These are phyloP conservation scores for Lamellibrachia luymesi DNA, from an alignment of 1,140 invertebrate genomes.

Conservation along the genomic window DNA sequence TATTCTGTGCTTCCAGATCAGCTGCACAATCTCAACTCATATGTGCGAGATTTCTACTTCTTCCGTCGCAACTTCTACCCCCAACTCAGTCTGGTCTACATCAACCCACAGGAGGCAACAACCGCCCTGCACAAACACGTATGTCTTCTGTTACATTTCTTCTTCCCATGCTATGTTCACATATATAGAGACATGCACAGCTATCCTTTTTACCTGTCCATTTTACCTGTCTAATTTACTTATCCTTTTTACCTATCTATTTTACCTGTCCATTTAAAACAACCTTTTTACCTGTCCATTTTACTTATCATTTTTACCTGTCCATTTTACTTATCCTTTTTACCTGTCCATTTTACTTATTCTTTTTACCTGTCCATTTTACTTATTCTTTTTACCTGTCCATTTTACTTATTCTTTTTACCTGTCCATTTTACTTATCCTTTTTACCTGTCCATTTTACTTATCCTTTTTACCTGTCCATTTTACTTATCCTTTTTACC, in stretches of 20 bases:
- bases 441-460: background rate
- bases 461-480: background rate
- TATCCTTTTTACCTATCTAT: background rate
- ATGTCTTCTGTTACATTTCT: background rate
- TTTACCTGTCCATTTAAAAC: no score
- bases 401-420: no score
- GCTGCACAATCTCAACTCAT: slow-evolving; percentile 90
- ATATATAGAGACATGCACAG: no score
- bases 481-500: background rate
- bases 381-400: no score
- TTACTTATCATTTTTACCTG: background rate
- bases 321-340: no score
- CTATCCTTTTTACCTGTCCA: background rate
- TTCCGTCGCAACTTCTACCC: slow-evolving; percentile 98
- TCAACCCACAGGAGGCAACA: slow-evolving; percentile 88
- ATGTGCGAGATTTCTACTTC: slow-evolving; percentile 97
- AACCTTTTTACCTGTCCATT: no score
- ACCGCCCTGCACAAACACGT: slow-evolving; percentile 84
- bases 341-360: no score
- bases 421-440: no score
- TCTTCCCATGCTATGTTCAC: background rate
- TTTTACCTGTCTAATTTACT: background rate
- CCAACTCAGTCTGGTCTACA: slow-evolving; percentile 89
- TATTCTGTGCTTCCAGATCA: slow-evolving; percentile 67
- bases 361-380: no score